Evolutionary conservation across 1,140 invertebrate species (phyloP), one percentile per base, ranked within the genome.

Genomic region (Halesus radiatus): DNA sequence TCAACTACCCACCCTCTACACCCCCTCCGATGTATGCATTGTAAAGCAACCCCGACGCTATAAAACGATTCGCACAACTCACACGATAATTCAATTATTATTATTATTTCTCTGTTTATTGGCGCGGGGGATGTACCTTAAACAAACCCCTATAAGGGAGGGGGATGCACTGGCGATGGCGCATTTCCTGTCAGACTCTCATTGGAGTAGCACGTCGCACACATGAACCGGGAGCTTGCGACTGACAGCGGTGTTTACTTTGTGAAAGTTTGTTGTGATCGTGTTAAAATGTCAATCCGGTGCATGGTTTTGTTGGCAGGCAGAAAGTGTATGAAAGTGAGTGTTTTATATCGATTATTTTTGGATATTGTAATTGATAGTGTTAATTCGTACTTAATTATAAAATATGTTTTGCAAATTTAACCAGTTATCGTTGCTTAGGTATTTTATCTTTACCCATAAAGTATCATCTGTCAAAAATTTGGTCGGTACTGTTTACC

Each of bases 51-150:
- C 60, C 80, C 54, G 70, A 32, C 56, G 68, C 76, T 52, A 78
- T 74, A 66, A 70, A 66, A 53, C 26, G 32, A 53, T 22, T 75
- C 77, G 50, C 73, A 76, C 58, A 75, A 60, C 53, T 54, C 29
- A 23, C 45, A 54, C 76, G 76, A 78, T 83, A 83, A 83, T 83
- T 83, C 76, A 78, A 83, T 83, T 83, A 80, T 83, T 80, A 68
- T 73, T 75, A 83, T 83, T 83, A 80, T 83, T 80, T 75, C 76
- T 76, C 54, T 50, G 74, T 82, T 77, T 82, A 77, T 72, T 77
- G 66, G n/a, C 15, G 29, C 32, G 64, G 77, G 62, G 58, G 54
- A 29, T 45, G 37, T 5, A 45, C 37, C 37, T 45, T 4, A 45
- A 45, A 45, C 37, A 53, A 70, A 32, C 20, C 56, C n/a, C 50